These are phyloP conservation scores for Hirtodrosophila histrioides DNA, from an alignment of 2,888 invertebrate genomes.

Conservation along the genomic window DNA sequence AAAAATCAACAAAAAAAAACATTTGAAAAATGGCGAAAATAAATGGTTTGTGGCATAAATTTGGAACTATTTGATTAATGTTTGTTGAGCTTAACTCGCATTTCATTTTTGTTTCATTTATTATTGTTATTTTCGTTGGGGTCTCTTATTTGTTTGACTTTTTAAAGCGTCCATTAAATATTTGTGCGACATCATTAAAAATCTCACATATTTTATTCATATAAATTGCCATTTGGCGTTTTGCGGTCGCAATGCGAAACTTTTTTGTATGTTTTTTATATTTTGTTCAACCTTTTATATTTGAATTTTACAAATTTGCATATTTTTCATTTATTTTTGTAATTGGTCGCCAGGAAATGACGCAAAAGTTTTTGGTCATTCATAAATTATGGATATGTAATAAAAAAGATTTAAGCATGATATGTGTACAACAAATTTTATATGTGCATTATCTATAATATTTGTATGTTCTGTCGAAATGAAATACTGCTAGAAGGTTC, in stretches of 20 bases:
- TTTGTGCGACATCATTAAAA: constrained; percentile 57
- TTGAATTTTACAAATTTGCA: constrained; percentile 45
- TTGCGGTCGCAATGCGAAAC: constrained; percentile 51
- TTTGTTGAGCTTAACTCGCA: constrained; percentile 14
- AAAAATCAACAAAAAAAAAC: neutral
- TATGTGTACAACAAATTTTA: constrained; percentile 19
- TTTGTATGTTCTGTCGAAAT: neutral
- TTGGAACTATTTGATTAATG: too few relatives aligned
- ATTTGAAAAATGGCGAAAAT: neutral
- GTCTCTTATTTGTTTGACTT: constrained; percentile 16
- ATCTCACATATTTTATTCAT: constrained; percentile 56
- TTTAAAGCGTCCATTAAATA: constrained; percentile 44
- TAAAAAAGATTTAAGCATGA: constrained; percentile 32
- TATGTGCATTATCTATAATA: constrained; percentile 1
- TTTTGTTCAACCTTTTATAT: neutral
- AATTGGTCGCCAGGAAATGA: constrained; percentile 60
- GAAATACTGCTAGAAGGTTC: constrained; percentile 26
- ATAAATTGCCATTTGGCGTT: constrained; percentile 68
- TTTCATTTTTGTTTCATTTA: constrained; percentile 30
- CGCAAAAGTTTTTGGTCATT: constrained; percentile 29
- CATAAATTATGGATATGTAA: constrained; percentile 45
- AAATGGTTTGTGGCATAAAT: constrained; percentile 21
- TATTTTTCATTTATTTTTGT: constrained; percentile 65
- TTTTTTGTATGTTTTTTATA: constrained; percentile 19
- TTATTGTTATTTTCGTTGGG: constrained; percentile 17